Base-by-base conservation (phyloP, 92 coral and sea anemone genomes). In the Pocillopora meandrina region DNA sequence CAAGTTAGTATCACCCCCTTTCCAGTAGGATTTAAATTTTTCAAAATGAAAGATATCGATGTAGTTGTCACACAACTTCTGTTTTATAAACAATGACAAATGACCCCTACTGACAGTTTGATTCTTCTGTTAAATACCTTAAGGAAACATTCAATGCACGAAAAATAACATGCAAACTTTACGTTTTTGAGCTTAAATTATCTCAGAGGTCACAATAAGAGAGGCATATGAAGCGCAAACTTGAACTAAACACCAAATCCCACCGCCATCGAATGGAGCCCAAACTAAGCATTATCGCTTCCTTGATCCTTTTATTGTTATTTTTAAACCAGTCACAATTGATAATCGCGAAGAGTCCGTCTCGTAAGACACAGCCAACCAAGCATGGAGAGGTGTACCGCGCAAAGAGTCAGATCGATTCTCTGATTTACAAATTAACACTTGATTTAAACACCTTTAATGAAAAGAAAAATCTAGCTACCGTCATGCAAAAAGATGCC, bases 321-420 rank as follows among this genome's bases (percentile, higher is more conserved):
- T 73, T 73, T 57, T 57, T 49, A 75, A 58, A 61, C 56, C 35
- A 56, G 72, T 34, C 72, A 52, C 12, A 33, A 73, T 60, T 55
- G 16, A 73, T 33, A 11, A 58, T 42, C 13, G 77, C 35, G n/a
- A 73, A 49, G 20, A 18, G 4, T 71, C 18, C 52, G 52, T 42
- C 52, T 42, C 52, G 18, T 72, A 26, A 75, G 9, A 56, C 79
- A 7, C 79, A 75, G 23, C 79, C 66, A 57, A 23, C 65, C 19
- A 61, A 63, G 19, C 77, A 87, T 49, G 72, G 71, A 65, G 87
- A 87, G 33, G 60, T 87, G 5, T 65, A 87, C 77, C 73, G 84
- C 49, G 90, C 90, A 56, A 87, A 82, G 60, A 78, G 72, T 23
- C 65, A 77, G 57, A 77, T 77, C 19, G 81, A 77, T n/a, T 77